Evolutionary conservation across 64 coral and sea anemone genomes (phyloP).

Genomic region (Anthopleura sola): DNA sequence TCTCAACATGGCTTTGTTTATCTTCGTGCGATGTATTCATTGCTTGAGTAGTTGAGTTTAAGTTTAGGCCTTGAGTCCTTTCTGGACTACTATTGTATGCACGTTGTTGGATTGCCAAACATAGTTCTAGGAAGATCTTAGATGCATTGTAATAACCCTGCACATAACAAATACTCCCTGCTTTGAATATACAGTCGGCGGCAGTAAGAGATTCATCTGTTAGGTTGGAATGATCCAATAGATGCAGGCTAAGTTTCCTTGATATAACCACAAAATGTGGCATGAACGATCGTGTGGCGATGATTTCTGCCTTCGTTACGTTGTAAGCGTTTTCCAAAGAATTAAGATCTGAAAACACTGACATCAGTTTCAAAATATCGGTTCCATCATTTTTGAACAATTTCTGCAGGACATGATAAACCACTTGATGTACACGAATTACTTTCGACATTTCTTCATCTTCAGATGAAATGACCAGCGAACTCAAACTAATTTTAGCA

Average conservation of each 20-base stretch:
- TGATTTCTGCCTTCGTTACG: background rate
- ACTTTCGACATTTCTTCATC: background rate
- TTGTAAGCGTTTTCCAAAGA: background rate
- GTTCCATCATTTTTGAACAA: background rate
- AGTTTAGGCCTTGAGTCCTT: background rate
- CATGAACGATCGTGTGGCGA: background rate
- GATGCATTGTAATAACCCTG: background rate
- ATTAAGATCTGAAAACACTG: background rate
- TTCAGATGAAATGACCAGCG: background rate
- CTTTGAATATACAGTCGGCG: background rate
- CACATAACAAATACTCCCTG: background rate
- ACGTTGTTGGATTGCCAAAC: background rate
- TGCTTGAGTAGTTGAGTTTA: too few relatives aligned
- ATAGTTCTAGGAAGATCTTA: background rate
- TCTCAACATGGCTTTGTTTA: too few relatives aligned
- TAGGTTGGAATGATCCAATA: background rate
- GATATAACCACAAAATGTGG: conserved; percentile 1
- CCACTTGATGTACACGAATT: conserved; percentile 31
- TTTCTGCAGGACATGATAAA: background rate
- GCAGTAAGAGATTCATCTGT: background rate
- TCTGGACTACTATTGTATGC: background rate
- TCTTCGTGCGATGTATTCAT: too few relatives aligned
- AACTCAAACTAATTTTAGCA: background rate
- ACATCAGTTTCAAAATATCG: background rate
- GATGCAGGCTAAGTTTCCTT: background rate